Evolutionary conservation across 2,797 vertebrate species (phyloP), one percentile per base, ranked within the genome.

Genomic region (Gymnocypris eckloni): DNA sequence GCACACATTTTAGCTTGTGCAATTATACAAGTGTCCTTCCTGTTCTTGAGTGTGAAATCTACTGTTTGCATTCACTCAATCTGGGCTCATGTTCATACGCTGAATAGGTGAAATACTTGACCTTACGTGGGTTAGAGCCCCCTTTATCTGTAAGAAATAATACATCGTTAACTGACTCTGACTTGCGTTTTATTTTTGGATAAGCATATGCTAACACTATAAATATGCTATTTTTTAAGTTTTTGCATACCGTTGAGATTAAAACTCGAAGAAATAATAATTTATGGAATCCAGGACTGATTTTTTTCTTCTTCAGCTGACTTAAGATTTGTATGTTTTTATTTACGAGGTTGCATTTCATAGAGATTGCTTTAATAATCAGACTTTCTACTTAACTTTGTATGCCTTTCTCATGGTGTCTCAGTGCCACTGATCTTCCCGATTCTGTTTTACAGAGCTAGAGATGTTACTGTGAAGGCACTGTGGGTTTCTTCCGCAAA

Each of bases 1-100:
- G 84, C 84, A 86, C 81, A 87, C 28, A 48, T 87, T 88, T 82
- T 82, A 86, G 84, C 82, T 87, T 85, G 87, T 90, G 86, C 90
- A 87, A 82, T 87, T 87, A 84, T 88, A 89, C 87, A 90, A 90
- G 90, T 90, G 90, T 87, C 90, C 90, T 90, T 90, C 88, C 87
- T 89, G 78, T 87, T 78, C 79, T 80, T 86, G 87, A 87, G 85
- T 86, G 85, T 89, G 79, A 69, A 82, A 81, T 85, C 81, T 84
- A 52, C 61, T 52, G n/a, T 76, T 80, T 87, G 87, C n/a, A 52
- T 85, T 86, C 69, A 67, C 69, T 77, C 70, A 41, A 71, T 56
- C 59, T 52, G 50, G 82, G 75, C 67, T 85, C 71, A 61, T 75
- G 56, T 83, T 80, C 87, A 72, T 67, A 84, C 16, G 16, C 45